Conservation (phyloP, 2,797 vertebrate genomes). For the Chloroceryle amazona region DNA sequence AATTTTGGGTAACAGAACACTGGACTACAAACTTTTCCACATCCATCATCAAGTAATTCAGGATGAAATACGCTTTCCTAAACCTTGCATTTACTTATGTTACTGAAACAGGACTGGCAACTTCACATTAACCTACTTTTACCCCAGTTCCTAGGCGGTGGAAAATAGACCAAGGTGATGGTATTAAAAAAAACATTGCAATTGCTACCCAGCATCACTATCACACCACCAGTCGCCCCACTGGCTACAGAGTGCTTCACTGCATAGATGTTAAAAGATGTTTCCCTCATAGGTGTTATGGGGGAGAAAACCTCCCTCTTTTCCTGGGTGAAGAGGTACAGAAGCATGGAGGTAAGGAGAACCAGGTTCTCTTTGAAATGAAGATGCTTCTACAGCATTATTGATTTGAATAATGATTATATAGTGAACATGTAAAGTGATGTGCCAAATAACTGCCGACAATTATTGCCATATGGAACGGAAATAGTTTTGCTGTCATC, state of each 20-base stretch:
- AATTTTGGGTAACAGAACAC: not conserved
- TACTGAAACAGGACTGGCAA: not conserved
- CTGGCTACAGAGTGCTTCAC: not conserved
- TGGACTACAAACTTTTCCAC: not conserved
- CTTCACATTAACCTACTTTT: not conserved
- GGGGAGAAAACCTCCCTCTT: not conserved
- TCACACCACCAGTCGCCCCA: not conserved
- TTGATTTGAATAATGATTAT: not conserved
- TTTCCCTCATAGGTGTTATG: not conserved
- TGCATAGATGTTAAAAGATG: not conserved
- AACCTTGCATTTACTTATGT: fast-evolving
- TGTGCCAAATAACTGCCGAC: not conserved
- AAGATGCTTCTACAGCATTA: not conserved
- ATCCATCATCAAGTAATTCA: not conserved
- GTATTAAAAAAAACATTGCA: not conserved
- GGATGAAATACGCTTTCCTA: not conserved
- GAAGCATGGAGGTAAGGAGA: not conserved
- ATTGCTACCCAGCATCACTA: not conserved
- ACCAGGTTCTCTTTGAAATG: not conserved
- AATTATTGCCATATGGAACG: not conserved
- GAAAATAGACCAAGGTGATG: not conserved
- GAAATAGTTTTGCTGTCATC: not conserved
- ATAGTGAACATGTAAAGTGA: not conserved
- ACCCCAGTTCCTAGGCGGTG: not conserved
- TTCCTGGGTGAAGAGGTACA: not conserved